Evolutionary conservation across 1,140 invertebrate species (phyloP), one percentile per base, ranked within the genome.

Genomic region (Drosophila cardini): DNA sequence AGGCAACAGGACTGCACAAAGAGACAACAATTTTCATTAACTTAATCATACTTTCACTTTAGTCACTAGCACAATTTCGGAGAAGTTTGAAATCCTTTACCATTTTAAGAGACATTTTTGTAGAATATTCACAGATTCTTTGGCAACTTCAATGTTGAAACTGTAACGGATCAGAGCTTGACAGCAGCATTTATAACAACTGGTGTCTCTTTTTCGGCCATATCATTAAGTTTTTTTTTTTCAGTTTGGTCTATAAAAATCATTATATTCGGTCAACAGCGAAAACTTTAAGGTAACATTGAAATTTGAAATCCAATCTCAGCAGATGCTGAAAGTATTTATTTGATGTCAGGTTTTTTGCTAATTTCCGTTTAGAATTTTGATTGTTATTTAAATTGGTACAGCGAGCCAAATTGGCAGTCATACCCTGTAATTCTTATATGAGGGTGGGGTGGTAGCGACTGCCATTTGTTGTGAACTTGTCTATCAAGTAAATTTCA

Each of bases 331-430:
- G 11, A 63, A 32, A 34, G 6, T 70, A 0, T 36, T 42, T 61
- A n/a, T n/a, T 57, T 50, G 21, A 26, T 67, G 46, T 68, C 58
- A 62, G 63, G 26, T 67, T 80, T 36, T 36, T 26, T 26, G 73
- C 50, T 78, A 89, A 74, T 89, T 89, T 89, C 84, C 84, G 84
- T 80, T 89, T 83, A 89, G 80, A 89, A 89, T 89, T 84, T 87
- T 73, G 73, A 90, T 89, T 89, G 73, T 58, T 58, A 84, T 85
- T 89, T 89, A 89, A 79, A 79, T 79, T 76, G 60, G 46, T 74
- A 78, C 43, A 68, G 63, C 60, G 21, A 50, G 16, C 34, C 36
- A 53, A 42, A 63, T 52, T 63, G 48, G 32, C 60, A 52, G 21
- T 53, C 60, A 52, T 67, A 68, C 55, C 34, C 63, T 60, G 10